Conservation (phyloP, 2,113 vertebrate genomes). For the Protomyctophum bolini region DNA sequence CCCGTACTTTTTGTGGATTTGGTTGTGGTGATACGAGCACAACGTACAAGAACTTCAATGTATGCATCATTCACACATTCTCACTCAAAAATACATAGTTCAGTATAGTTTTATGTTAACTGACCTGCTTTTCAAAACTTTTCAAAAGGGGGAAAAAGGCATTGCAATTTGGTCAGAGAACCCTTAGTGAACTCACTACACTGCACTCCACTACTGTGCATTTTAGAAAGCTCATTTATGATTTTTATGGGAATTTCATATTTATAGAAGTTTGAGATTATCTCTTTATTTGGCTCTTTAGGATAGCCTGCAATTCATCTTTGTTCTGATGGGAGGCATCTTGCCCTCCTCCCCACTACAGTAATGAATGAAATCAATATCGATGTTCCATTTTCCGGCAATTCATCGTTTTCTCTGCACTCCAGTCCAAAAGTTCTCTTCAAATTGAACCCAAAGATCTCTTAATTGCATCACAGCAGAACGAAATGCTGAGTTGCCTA, state of each 20-base stretch:
- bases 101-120: too few species aligned
- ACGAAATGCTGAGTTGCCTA: constrained; percentile 2
- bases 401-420: constrained; percentile 22
- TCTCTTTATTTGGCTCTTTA: constrained; percentile 17
- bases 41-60: background rate
- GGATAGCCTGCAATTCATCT: constrained; percentile 28
- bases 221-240: too few species aligned
- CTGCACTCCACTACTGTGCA: too few species aligned
- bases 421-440: constrained; percentile 12
- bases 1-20: too few species aligned
- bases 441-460: constrained; percentile 28
- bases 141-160: too few species aligned
- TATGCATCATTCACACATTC: background rate
- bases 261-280: background rate
- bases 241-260: too few species aligned
- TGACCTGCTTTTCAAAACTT: too few species aligned
- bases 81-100: too few species aligned
- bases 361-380: constrained; percentile 50
- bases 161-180: too few species aligned
- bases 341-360: constrained; percentile 18
- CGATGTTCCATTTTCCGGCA: constrained; percentile 31
- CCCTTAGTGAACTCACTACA: too few species aligned
- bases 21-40: background rate
- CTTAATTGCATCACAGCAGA: constrained; percentile 8
- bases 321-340: constrained; percentile 25